Evolutionary conservation across 1,140 invertebrate genomes (phyloP).

Genomic region (Drosophila ananassae): DNA sequence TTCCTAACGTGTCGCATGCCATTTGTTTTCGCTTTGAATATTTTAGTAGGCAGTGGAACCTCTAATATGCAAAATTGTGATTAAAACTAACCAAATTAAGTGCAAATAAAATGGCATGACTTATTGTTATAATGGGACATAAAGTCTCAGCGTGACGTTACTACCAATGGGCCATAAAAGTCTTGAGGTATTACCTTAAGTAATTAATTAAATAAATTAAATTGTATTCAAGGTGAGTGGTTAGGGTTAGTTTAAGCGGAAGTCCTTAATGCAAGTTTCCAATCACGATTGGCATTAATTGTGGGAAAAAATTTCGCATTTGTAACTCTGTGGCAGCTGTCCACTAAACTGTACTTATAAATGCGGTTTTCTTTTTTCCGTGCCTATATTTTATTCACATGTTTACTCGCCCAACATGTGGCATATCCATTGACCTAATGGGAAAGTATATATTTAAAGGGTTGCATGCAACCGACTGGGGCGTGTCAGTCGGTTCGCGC

Average conservation of each 20-base stretch:
- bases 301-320: constrained; percentile 40
- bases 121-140: constrained; percentile 4
- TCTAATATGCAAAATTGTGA: constrained; percentile 53
- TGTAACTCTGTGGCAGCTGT: background rate
- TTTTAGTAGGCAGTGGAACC: constrained; percentile 47
- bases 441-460: constrained; percentile 5
- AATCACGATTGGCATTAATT: constrained; percentile 41
- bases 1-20: constrained; percentile 63
- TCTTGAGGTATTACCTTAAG: constrained; percentile 11
- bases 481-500: constrained; percentile 34
- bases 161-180: constrained; percentile 5
- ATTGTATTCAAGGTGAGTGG: background rate
- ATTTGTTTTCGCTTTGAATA: constrained; percentile 54
- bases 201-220: background rate
- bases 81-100: constrained; percentile 57
- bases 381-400: constrained; percentile 40
- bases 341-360: constrained; percentile 21
- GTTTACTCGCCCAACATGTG: constrained; percentile 35
- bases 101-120: constrained; percentile 33
- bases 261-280: background rate
- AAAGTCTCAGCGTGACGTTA: constrained; percentile 1
- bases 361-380: constrained; percentile 15
- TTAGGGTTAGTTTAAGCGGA: too few relatives aligned
- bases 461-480: constrained; percentile 30
- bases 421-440: constrained; percentile 25